Conservation (phyloP, 2,888 invertebrate genomes). For the Lithophane semibrunnea region DNA sequence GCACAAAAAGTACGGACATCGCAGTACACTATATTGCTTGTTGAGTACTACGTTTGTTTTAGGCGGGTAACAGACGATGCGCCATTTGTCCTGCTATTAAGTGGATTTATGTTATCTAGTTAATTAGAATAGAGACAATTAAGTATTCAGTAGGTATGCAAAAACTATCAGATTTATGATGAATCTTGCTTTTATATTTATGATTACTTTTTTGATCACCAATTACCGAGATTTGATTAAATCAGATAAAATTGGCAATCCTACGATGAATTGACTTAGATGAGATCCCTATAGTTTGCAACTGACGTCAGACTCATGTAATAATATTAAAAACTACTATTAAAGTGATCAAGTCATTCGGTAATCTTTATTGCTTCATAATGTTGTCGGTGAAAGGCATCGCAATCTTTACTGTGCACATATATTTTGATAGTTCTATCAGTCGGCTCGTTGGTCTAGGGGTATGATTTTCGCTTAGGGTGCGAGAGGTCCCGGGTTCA, state of each 20-base stretch:
- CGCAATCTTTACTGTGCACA: neutral
- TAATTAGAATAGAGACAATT: neutral
- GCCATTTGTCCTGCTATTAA: too few relatives aligned
- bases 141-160: neutral
- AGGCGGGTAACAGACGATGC: neutral
- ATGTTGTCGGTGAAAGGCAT: constrained; percentile 32
- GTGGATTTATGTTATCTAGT: neutral
- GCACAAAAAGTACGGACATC: constrained; percentile 12
- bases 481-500: constrained; percentile 91
- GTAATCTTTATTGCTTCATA: constrained; percentile 29
- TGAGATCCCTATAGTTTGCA: too few relatives aligned
- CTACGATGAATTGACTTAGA: neutral
- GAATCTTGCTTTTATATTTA: too few relatives aligned
- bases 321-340: neutral
- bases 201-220: neutral
- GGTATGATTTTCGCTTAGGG: constrained; percentile 91
- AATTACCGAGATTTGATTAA: neutral
- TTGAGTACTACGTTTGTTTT: neutral
- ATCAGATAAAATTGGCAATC: neutral
- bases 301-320: neutral
- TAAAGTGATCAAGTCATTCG: neutral
- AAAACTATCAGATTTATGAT: neutral
- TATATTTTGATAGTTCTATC: neutral
- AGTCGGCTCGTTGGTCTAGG: constrained; percentile 90
- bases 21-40: constrained; percentile 17